Evolutionary conservation across 2,888 invertebrate species (phyloP), one percentile per base, ranked within the genome.

Genomic region (Pharmacophagus antenor): DNA sequence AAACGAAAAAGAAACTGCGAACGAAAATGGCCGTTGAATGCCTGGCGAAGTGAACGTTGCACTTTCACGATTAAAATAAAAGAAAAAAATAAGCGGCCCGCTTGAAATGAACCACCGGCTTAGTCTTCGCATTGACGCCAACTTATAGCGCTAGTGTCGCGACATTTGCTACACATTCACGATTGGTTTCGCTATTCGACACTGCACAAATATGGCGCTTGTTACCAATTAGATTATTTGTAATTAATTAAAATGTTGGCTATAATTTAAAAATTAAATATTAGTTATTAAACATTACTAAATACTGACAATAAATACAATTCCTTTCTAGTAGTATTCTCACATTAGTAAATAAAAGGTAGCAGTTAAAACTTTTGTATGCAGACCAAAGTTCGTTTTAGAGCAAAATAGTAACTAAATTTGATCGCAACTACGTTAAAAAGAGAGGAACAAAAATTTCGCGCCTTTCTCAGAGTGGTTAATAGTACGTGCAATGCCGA

Each of bases 41-140:
- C 79, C 80, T 72, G 73, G 76, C 79, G 81, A 87, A 86, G 86
- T 86, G 88, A 86, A 85, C 85, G 84, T 84, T 84, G 88, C 88
- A 87, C 87, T 88, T 88, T 87, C 85, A 84, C 85, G 84, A 87
- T 84, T 82, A 84, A 83, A 85, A 81, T 78, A 79, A 79, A 85
- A 84, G 79, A 70, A 79, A 65, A 67, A 85, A 86, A 83, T 79
- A 76, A 81, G 77, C 74, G 70, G 64, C 76, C 72, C 70, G 78
- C 75, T 80, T 75, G 82, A 82, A 84, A 84, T 84, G 87, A 86
- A 87, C 87, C 86, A 78, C 75, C 71, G 76, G 70, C 70, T 70
- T 72, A 72, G 80, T 82, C 84, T 85, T 81, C 78, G 73, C 68
- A 75, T 77, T 76, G 73, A 69, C 65, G 63, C 65, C 59, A 62